Conservation (phyloP, 1,140 invertebrate genomes). For the Rhizoglyphus robini region DNA sequence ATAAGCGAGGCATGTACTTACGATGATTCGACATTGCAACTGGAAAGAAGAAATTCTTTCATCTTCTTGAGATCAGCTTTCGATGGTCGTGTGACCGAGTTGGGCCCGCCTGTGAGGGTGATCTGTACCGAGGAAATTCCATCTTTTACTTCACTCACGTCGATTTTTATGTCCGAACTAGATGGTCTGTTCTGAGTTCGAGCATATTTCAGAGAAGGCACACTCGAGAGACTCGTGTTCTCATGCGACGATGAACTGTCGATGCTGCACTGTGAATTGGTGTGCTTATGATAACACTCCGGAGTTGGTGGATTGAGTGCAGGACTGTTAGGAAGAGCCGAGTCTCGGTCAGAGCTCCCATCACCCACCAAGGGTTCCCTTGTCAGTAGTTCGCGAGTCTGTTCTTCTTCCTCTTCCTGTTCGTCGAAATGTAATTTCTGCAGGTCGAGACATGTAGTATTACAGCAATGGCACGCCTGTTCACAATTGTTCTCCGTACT, state of each 20-base stretch:
- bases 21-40: conserved; percentile 40
- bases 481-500: conserved; percentile 29
- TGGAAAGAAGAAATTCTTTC: conserved; percentile 38
- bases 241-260: not conserved
- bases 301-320: not conserved
- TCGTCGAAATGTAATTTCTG: not conserved
- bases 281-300: conserved; percentile 7
- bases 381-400: no score
- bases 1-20: no score
- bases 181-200: not conserved
- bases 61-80: conserved; percentile 35
- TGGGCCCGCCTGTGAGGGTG: conserved; percentile 29
- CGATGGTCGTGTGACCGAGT: conserved; percentile 24
- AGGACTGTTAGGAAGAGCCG: conserved; percentile 2
- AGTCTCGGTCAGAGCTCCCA: conserved; percentile 5
- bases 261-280: conserved; percentile 9
- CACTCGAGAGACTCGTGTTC: no score
- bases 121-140: conserved; percentile 40
- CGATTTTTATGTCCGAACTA: conserved; percentile 21
- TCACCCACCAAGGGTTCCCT: no score
- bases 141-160: conserved; percentile 31
- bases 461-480: conserved; percentile 3
- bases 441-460: not conserved
- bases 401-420: conserved; percentile 1
- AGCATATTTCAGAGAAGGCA: not conserved